Evolutionary conservation across 2,113 vertebrate species (phyloP).

Genomic region (Carlito syrichta): DNA sequence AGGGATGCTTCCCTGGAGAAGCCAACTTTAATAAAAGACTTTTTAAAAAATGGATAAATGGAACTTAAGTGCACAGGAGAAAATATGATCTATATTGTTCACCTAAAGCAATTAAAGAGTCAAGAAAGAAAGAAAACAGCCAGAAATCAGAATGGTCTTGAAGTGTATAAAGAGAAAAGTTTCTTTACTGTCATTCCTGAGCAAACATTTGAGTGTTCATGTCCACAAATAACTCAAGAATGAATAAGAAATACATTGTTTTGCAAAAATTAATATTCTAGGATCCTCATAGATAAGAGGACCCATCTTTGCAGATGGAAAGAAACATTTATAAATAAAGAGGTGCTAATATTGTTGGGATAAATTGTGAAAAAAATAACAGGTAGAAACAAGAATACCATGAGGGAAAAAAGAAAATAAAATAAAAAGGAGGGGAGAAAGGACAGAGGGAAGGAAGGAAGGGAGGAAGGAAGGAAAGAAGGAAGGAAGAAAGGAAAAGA

Average conservation of each 20-base stretch:
- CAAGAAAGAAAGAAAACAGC: not conserved
- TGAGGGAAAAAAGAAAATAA: not conserved
- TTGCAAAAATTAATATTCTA: not conserved
- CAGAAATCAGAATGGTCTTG: not conserved
- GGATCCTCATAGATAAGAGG: not conserved
- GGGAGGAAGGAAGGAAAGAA: too few species aligned
- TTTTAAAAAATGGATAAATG: not conserved
- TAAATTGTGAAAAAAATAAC: not conserved
- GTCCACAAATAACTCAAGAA: not conserved
- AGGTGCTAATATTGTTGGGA: not conserved
- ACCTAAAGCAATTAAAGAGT: not conserved
- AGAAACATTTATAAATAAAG: not conserved
- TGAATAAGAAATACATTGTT: not conserved
- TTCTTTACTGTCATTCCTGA: not conserved
- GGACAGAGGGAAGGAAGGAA: not conserved
- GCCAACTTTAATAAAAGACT: not conserved
- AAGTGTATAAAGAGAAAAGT: not conserved
- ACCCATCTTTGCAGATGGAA: not conserved
- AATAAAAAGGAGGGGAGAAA: too few species aligned
- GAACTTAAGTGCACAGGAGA: not conserved
- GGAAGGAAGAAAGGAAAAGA: fast-evolving
- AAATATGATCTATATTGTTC: not conserved
- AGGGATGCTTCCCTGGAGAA: not conserved
- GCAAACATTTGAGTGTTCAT: not conserved
- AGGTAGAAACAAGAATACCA: not conserved